These are phyloP conservation scores for Actinia tenebrosa DNA, from an alignment of 64 coral and sea anemone genomes.

Conservation along the genomic window DNA sequence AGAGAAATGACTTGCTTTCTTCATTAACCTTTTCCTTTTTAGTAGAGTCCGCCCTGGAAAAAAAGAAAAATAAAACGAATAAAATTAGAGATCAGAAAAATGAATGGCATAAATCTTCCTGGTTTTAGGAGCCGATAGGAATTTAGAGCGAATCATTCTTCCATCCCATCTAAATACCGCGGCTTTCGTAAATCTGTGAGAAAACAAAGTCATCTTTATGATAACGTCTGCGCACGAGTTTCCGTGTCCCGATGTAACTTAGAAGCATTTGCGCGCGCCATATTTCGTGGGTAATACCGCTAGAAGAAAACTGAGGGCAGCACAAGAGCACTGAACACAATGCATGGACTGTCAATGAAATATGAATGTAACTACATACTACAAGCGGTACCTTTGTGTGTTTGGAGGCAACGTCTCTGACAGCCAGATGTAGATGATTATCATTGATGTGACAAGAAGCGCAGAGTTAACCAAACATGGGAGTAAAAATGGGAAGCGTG, in stretches of 20 bases:
- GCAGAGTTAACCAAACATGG: slow-evolving; percentile 68
- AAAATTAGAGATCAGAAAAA: neutral
- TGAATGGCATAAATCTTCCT: too few relatives aligned
- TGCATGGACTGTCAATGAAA: neutral
- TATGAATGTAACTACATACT: neutral
- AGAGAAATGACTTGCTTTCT: neutral
- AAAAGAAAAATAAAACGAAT: neutral
- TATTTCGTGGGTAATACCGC: neutral
- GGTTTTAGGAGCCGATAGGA: too few relatives aligned
- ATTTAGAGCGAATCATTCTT: neutral
- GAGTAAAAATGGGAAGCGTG: slow-evolving; percentile 68
- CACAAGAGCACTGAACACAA: too few relatives aligned
- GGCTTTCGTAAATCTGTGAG: too few relatives aligned
- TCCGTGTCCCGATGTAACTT: too few relatives aligned
- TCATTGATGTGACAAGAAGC: slow-evolving; percentile 20
- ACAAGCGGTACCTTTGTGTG: neutral
- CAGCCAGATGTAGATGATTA: slow-evolving; percentile 40
- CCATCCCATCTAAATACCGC: neutral
- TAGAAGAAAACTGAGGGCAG: too few relatives aligned
- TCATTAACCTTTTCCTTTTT: neutral
- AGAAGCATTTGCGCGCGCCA: too few relatives aligned
- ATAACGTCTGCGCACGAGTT: too few relatives aligned
- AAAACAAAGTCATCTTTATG: too few relatives aligned
- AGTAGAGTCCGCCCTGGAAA: neutral
- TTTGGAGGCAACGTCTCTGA: slow-evolving; percentile 56